A percentile compares a stretch with the other conserved stretches of the same genome.
Conservation (phyloP, 35 echinoderm and acorn worm genomes). For the Eucidaris tribuloides region DNA sequence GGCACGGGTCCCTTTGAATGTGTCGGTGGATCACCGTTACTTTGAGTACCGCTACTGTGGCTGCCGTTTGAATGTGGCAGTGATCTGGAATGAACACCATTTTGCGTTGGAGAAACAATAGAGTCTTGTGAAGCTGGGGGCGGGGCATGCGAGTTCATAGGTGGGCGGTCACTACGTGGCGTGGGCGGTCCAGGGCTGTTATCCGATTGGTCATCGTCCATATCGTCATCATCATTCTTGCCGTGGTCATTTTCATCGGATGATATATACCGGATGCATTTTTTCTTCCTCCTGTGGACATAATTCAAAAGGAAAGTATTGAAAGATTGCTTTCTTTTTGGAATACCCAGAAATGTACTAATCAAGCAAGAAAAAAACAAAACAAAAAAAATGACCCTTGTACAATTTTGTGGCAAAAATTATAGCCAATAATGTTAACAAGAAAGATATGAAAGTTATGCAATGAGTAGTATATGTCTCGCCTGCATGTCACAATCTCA, state of each 20-base stretch:
- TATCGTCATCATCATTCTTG: conserved; percentile 70
- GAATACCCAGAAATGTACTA: not conserved
- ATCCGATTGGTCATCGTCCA: conserved; percentile 32
- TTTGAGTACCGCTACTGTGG: conserved; percentile 8
- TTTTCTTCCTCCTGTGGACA: conserved; percentile 98
- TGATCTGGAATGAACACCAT: not conserved
- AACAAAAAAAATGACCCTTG: no score
- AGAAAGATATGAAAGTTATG: no score
- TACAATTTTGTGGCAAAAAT: no score
- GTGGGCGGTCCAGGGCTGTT: conserved; percentile 3
- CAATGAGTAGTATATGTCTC: no score
- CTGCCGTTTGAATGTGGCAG: conserved; percentile 18
- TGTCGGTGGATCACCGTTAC: conserved; percentile 15
- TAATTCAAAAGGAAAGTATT: no score
- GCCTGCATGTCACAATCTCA: no score
- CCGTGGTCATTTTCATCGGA: conserved; percentile 72
- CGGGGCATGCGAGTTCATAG: not conserved
- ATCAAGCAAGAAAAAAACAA: not conserved
- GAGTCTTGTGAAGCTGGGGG: not conserved
- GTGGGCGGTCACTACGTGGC: not conserved
- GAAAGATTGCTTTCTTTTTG: not conserved
- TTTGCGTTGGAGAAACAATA: not conserved
- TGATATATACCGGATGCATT: conserved; percentile 91
- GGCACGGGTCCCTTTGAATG: not conserved
- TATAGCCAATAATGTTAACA: no score